These are phyloP conservation scores for Lamprotornis superbus DNA, from an alignment of 2,113 vertebrate genomes.

Conservation along the genomic window DNA sequence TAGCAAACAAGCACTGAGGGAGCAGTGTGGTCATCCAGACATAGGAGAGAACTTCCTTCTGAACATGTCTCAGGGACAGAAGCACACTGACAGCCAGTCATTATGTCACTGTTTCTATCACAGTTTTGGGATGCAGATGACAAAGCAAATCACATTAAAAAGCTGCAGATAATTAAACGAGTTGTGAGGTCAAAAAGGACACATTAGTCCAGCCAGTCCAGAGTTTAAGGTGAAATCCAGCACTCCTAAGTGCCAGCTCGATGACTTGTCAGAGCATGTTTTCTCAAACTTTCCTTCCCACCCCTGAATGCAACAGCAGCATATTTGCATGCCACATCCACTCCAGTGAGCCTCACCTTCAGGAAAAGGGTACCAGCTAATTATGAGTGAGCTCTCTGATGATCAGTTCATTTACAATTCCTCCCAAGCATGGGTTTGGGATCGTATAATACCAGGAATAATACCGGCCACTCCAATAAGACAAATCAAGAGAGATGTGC, in stretches of 20 bases:
- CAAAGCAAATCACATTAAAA: not conserved
- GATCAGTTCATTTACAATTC: constrained; percentile 32
- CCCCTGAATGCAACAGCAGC: rapidly evolving
- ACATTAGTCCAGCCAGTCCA: not conserved
- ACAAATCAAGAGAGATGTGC: constrained; percentile 2
- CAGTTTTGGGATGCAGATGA: not conserved
- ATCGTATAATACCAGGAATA: not conserved
- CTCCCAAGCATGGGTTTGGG: not conserved
- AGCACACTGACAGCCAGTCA: not conserved
- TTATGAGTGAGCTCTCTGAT: not conserved
- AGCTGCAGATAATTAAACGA: not conserved
- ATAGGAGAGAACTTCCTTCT: not conserved
- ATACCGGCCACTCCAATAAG: not conserved
- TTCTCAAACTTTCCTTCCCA: not conserved
- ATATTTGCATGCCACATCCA: not conserved
- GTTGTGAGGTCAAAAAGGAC: not conserved
- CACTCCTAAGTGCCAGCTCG: not conserved
- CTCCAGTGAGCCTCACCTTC: constrained; percentile 18
- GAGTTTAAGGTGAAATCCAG: not conserved
- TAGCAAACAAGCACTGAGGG: not conserved
- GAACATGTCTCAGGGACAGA: not conserved
- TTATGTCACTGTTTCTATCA: not conserved
- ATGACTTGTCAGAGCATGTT: not conserved
- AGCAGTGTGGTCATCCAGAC: not conserved
- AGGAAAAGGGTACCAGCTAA: constrained; percentile 13